Evolutionary conservation across 2,888 invertebrate genomes (phyloP), one percentile per base, ranked within the genome.

Genomic region (Orchesella flavescens): DNA sequence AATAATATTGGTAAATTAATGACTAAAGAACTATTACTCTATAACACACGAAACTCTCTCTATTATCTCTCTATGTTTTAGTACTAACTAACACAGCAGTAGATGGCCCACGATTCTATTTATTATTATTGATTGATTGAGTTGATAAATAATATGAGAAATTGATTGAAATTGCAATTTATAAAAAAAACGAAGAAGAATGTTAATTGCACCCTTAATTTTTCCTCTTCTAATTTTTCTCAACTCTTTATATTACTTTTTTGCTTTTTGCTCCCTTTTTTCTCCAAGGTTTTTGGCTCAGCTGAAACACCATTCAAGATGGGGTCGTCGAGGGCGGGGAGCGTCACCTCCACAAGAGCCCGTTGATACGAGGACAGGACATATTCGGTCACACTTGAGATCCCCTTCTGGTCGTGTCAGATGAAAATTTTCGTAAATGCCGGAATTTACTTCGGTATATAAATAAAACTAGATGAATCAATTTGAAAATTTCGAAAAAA

Each of bases 341-440:
- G 90, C 92, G 90, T 90, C 92, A 89, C 92, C 92, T 74, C 90
- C 91, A 86, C 91, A 91, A 88, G 88, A 88, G 53, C 87, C 88
- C 1, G 93, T 94, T 89, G 95, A 95, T 91, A 95, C 94, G 91
- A 93, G 95, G 89, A 95, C 95, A 65, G 95, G 95, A 85, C 96
- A 96, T 92, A 96, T 97, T 90, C 94, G 96, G 89, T 97, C 96
- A 88, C 95, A 97, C 91, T 93, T 97, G 89, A 94, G 97, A 89
- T 97, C 97, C 89, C 96, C 96, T 71, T 96, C 96, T 87, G 97
- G 97, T 90, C 94, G 96, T 91, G 97, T 97, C 91, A 93, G 97
- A 94, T 97, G 95, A 96, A 94, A 93, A 24, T 17, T 53, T 10
- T 53, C 53, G 9, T 72, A 55, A 61, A 57, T 24, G 19, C 23